Percentiles rank a stretch among this genome's conserved stretches.
Conservation (phyloP, 1,140 invertebrate species). For the Elymnias hypermnestra region DNA sequence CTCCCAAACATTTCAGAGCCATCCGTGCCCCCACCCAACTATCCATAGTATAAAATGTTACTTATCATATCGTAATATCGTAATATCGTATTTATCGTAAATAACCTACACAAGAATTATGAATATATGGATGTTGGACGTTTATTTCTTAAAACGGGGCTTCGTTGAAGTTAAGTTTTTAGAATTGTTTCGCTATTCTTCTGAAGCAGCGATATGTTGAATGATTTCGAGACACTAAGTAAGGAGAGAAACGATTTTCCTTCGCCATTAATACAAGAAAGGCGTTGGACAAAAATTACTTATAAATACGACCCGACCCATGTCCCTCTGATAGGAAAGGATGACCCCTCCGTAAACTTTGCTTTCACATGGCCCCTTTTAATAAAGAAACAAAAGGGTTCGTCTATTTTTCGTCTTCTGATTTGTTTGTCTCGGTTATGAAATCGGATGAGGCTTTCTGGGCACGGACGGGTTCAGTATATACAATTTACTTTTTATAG, state of each 20-base stretch:
- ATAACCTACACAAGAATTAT: no score
- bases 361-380: conserved; percentile 6
- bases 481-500: neutral
- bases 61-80: no score
- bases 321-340: conserved; percentile 2
- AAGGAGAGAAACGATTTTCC: neutral
- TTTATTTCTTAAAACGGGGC: no score
- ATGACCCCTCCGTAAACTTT: conserved; percentile 4
- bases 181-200: no score
- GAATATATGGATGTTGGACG: no score
- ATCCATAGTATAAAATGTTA: no score
- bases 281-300: neutral
- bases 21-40: no score
- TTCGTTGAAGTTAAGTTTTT: no score
- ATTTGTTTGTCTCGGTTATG: conserved; percentile 7
- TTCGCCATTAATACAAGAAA: conserved; percentile 2
- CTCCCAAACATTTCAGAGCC: no score
- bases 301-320: conserved; percentile 1
- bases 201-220: no score
- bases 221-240: no score
- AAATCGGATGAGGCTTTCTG: conserved; percentile 5
- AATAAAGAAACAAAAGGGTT: conserved; percentile 9
- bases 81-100: no score
- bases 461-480: neutral
- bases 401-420: conserved; percentile 4